Conservation (phyloP, 2,888 invertebrate species). For the Drosophila trichaetosa region DNA sequence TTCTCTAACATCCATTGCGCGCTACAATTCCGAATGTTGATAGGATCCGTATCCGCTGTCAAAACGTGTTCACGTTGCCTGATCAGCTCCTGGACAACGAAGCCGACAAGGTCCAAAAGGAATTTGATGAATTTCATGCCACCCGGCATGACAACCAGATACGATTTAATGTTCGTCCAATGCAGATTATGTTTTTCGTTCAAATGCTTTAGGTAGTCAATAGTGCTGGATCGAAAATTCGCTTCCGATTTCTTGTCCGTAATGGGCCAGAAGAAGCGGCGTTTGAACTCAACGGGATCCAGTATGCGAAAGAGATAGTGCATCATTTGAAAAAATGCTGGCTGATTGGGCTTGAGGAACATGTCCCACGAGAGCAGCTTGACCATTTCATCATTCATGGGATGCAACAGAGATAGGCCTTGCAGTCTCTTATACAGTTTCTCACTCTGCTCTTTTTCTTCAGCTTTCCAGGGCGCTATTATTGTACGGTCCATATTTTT, state of each 20-base stretch:
- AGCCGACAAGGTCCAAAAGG: conserved; percentile 78
- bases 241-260: conserved; percentile 83
- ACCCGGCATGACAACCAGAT: conserved; percentile 84
- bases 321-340: conserved; percentile 83
- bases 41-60: conserved; percentile 38
- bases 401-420: conserved; percentile 73
- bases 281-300: conserved; percentile 83
- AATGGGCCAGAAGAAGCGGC: conserved; percentile 85
- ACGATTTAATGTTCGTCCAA: conserved; percentile 82
- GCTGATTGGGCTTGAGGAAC: conserved; percentile 84
- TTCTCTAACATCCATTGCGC: conserved; percentile 65
- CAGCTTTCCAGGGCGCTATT: conserved; percentile 82
- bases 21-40: conserved; percentile 29
- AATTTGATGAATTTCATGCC: conserved; percentile 84
- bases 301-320: conserved; percentile 82
- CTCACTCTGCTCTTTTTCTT: conserved; percentile 82
- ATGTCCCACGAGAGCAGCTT: conserved; percentile 80
- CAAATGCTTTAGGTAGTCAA: conserved; percentile 82
- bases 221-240: conserved; percentile 81
- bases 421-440: conserved; percentile 76
- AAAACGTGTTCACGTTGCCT: conserved; percentile 78
- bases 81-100: conserved; percentile 80
- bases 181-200: conserved; percentile 83
- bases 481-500: conserved; percentile 80
- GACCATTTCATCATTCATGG: conserved; percentile 78